Evolutionary conservation across 2,113 vertebrate genomes (phyloP), one percentile per base, ranked within the genome.

Genomic region (Saimiri boliviensis): DNA sequence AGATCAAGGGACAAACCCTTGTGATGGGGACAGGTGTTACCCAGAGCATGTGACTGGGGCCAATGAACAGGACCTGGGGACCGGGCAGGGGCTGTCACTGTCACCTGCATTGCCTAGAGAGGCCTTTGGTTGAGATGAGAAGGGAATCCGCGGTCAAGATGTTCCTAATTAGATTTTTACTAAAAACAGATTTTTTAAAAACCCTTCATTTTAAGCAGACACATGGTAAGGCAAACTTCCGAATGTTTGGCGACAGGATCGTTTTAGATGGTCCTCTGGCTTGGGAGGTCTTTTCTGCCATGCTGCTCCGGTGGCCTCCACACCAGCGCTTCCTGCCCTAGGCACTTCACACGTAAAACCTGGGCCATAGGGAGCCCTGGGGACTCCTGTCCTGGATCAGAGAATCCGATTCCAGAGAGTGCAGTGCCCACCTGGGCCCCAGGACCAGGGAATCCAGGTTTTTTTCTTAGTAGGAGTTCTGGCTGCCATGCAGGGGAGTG

Each of bases 401-500:
- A 76, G 66, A 76, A 23, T 27, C 74, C 60, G 7, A 82, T 35
- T 23, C 58, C 10, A 0, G 16, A 63, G 21, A 21, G 13, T 20
- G 0, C 13, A 40, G 17, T 13, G 23, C n/a, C 35, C 32, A 14
- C 32, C 30, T 16, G 2, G 19, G 40, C 21, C 30, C 66, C 2
- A 3, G 27, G 8, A 7, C 49, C 20, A 6, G 25, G 9, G 70
- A 7, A 0, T 63, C 5, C 21, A 27, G 4, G 32, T n/a, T 30
- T 21, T 74, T 79, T 63, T 40, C 66, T 68, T 8, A 0, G 58
- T 3, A 3, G 79, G 32, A n/a, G 25, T 20, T 77, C 30, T 16
- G 35, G 13, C 21, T 42, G 86, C 66, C 17, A 0, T 3, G 40
- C 79, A 0, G 0, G 5, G 17, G 13, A 1, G 21, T 6, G 23